Conservation (phyloP, 1,140 invertebrate species). For the Ostrea edulis region DNA sequence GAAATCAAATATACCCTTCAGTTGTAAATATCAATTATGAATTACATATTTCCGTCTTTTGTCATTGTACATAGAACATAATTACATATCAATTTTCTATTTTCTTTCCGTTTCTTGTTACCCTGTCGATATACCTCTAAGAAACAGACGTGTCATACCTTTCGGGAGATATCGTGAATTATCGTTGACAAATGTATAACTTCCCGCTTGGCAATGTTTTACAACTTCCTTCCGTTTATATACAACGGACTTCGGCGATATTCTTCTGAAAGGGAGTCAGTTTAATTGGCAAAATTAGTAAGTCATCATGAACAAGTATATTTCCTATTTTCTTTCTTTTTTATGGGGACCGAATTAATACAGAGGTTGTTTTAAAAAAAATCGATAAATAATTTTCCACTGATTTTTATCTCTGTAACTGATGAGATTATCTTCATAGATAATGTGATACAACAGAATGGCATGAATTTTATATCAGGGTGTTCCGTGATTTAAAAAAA, state of each 20-base stretch:
- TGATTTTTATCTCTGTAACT: background rate
- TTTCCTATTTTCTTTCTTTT: constrained; percentile 18
- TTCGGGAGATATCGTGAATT: constrained; percentile 25
- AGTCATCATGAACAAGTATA: constrained; percentile 9
- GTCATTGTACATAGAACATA: constrained; percentile 9
- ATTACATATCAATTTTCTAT: constrained; percentile 21
- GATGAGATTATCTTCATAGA: constrained; percentile 20
- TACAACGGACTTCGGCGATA: background rate
- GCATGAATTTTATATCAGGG: constrained; percentile 28
- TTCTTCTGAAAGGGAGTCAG: background rate
- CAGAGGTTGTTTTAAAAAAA: constrained; percentile 5
- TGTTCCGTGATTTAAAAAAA: background rate
- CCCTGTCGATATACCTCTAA: constrained; percentile 26
- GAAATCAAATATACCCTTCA: constrained; percentile 29
- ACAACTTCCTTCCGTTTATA: constrained; percentile 19
- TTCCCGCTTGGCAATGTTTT: constrained; percentile 14
- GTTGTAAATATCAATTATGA: constrained; percentile 3
- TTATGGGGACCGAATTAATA: background rate
- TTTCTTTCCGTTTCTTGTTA: constrained; percentile 19
- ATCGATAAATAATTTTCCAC: constrained; percentile 34
- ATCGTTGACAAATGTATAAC: constrained; percentile 5
- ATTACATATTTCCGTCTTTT: constrained; percentile 33
- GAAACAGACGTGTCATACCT: constrained; percentile 28
- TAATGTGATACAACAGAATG: constrained; percentile 8
- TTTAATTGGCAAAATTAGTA: constrained; percentile 25